phyloP scores from a whole-genome alignment of 2,113 vertebrate genomes.

The Sterna hirundo region DNA sequence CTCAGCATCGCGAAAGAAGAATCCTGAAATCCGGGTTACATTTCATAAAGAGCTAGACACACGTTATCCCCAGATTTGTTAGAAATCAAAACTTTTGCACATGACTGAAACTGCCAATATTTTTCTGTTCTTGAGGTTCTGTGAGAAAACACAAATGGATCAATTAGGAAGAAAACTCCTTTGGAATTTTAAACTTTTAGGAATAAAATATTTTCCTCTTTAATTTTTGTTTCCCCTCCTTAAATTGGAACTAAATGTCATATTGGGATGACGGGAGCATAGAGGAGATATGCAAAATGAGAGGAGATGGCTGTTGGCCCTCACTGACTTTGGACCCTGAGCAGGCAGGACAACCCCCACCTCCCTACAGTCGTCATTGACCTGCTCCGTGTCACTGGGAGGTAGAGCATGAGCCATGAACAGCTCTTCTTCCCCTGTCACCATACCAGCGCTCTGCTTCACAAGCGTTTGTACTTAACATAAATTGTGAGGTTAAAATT shows the following conservation, averaged over 20 bases:
- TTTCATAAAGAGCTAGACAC: neutral
- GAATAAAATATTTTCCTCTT: neutral
- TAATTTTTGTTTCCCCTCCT: neutral
- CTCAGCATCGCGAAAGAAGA: neutral
- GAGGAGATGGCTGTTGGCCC: neutral
- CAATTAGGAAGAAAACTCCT: neutral
- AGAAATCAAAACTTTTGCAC: neutral
- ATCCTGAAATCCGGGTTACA: neutral
- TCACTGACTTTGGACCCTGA: neutral
- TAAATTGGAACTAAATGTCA: neutral
- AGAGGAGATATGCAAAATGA: neutral
- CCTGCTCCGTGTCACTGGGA: neutral
- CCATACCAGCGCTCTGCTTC: neutral
- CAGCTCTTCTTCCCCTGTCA: neutral
- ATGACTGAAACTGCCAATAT: neutral
- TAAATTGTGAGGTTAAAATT: neutral
- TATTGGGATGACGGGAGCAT: neutral
- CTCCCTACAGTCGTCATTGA: neutral
- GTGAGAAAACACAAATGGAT: neutral
- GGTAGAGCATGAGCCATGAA: neutral
- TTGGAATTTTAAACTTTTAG: neutral
- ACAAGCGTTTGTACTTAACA: neutral
- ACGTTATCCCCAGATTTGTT: neutral
- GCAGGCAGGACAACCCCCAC: neutral
- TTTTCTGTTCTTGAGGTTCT: neutral